Base-by-base conservation (phyloP, 2,888 invertebrate genomes). In the Drosophila borborema region DNA sequence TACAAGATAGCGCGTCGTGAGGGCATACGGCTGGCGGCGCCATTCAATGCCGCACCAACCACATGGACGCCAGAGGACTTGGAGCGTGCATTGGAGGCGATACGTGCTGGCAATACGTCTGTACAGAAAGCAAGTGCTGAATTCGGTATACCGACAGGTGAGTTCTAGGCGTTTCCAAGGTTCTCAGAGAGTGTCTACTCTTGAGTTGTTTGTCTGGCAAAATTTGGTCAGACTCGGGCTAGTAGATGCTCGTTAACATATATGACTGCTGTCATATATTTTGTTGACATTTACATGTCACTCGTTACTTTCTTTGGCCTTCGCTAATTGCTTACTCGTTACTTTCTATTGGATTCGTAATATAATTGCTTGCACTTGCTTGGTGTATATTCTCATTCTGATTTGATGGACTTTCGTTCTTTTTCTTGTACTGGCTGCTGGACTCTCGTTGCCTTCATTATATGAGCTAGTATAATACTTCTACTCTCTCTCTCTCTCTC, bases 1-100 rank as follows among this genome's bases (percentile, higher is more conserved):
- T 98, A 98, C 94, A 98, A 98, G 94, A 97, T 98, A 89, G 98
- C 97, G 38, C 95, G 97, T 76, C 95, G 97, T 87, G 97, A 98
- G 93, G 97, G 97, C 81, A 98, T 98, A 92, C 95, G 97, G 62
- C 94, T 98, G 90, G 97, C 97, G 55, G 97, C 97, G 70, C 98
- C 98, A 6, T 98, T 98, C 94, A 97, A 97, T 94, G 97, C 97
- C 59, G 97, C 97, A 76, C 97, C 97, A 41, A 97, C 97, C 34
- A 95, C 96, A 54, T 98, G 97, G 97, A 96, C 96, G 18, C 96
- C 97, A 41, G 96, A 96, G 78, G 97, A 97, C 93, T 94, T 97
- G 83, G 95, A 96, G 93, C 95, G 96, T 82, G 97, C 97, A 73
- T 94, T 98, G 64, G 96, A 96, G 91, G 93, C 97, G 78, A 97